Percentiles rank a stretch among this genome's conserved stretches.
These are phyloP conservation scores for Calvadosia cruxmelitensis DNA, from an alignment of 30 jellyfish, hydroid and myxozoan genomes.

Conservation along the genomic window DNA sequence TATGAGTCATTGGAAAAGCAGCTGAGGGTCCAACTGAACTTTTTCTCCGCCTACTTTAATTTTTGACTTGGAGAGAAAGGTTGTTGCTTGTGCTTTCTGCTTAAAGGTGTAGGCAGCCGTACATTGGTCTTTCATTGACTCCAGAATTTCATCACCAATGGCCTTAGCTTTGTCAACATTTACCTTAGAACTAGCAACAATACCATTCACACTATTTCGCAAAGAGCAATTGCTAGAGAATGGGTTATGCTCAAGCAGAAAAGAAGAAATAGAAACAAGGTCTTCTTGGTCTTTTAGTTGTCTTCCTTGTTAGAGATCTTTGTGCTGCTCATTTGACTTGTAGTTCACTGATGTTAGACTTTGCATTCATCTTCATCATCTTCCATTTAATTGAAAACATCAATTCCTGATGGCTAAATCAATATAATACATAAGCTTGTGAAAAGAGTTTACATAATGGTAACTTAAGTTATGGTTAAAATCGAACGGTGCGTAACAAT, in stretches of 20 bases:
- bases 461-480: no score
- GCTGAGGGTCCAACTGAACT: slow-evolving; percentile 33
- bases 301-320: slow-evolving; percentile 28
- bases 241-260: slow-evolving; percentile 12
- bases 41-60: slow-evolving; percentile 16
- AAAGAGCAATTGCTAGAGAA: slow-evolving; percentile 1
- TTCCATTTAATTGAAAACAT: no score
- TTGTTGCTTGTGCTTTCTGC: slow-evolving; percentile 2
- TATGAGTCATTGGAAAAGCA: slow-evolving; percentile 31
- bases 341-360: no score
- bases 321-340: slow-evolving; percentile 39
- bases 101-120: slow-evolving; percentile 5
- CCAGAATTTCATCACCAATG: neutral
- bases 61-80: slow-evolving; percentile 3
- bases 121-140: slow-evolving; percentile 1
- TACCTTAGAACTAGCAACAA: slow-evolving; percentile 1
- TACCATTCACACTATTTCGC: slow-evolving; percentile 2
- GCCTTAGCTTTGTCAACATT: slow-evolving; percentile 5
- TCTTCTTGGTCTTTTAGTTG: slow-evolving; percentile 24
- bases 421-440: no score
- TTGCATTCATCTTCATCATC: no score
- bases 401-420: no score
- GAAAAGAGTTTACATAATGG: no score
- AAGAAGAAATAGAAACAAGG: slow-evolving; percentile 11
- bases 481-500: no score